Evolutionary conservation across 2,113 vertebrate genomes (phyloP).

Genomic region (Caranx ignobilis): DNA sequence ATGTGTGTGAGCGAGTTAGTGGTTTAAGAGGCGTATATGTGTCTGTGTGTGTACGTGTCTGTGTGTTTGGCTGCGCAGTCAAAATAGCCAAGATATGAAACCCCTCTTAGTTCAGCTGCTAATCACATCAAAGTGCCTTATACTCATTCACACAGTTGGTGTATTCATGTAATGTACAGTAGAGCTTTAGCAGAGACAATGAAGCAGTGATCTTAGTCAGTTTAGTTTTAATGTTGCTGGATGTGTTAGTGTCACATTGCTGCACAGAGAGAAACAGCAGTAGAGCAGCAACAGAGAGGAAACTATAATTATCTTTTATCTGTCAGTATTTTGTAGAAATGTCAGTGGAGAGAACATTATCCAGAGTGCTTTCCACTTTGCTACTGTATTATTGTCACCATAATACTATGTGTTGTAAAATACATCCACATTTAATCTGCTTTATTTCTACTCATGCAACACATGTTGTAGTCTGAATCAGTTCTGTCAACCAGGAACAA

Average conservation of each 20-base stretch:
- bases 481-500: constrained; percentile 23
- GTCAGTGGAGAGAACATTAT: constrained; percentile 17
- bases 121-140: constrained; percentile 80
- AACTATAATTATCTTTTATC: constrained; percentile 31
- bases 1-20: neutral
- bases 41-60: constrained; percentile 12
- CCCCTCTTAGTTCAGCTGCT: constrained; percentile 66
- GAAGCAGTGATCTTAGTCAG: constrained; percentile 33
- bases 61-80: neutral
- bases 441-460: constrained; percentile 45
- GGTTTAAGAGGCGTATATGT: neutral
- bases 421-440: constrained; percentile 34
- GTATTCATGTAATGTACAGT: constrained; percentile 55
- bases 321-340: constrained; percentile 49
- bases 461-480: constrained; percentile 39
- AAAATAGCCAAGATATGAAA: constrained; percentile 44
- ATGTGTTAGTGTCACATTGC: constrained; percentile 39
- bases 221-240: constrained; percentile 35
- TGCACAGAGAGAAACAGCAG: constrained; percentile 33
- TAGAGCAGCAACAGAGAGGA: constrained; percentile 39
- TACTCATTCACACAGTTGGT: constrained; percentile 42
- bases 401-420: constrained; percentile 50
- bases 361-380: constrained; percentile 28
- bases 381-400: constrained; percentile 41
- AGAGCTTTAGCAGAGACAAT: constrained; percentile 47